Evolutionary conservation across 2,797 vertebrate genomes (phyloP).

Genomic region (Melanotaenia maccullochi): DNA sequence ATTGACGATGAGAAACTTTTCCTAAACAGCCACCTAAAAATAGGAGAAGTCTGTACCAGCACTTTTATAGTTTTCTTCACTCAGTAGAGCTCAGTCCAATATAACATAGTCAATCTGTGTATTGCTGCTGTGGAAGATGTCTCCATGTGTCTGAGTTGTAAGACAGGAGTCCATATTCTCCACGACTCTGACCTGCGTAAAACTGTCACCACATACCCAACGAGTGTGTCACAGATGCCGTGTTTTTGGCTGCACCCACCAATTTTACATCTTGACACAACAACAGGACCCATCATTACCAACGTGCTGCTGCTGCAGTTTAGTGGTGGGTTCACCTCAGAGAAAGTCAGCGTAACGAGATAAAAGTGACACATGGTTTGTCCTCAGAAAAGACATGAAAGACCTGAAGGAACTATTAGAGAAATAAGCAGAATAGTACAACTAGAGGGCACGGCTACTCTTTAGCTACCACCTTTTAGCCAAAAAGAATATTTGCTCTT

Average conservation of each 20-base stretch:
- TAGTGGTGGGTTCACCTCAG: slow-evolving; percentile 13
- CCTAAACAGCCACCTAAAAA: no score
- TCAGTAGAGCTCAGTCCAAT: no score
- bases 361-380: not conserved
- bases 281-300: slow-evolving; percentile 64
- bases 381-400: slow-evolving; percentile 10
- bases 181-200: slow-evolving; percentile 46
- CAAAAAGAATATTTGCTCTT: slow-evolving; percentile 52
- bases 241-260: slow-evolving; percentile 58
- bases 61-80: no score
- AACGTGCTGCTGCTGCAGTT: slow-evolving; percentile 60
- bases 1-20: no score
- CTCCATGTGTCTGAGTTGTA: not conserved
- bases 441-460: slow-evolving; percentile 55
- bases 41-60: no score
- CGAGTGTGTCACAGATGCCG: slow-evolving; percentile 51
- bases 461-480: slow-evolving; percentile 39
- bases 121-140: no score
- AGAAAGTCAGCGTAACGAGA: not conserved
- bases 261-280: slow-evolving; percentile 63
- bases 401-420: slow-evolving; percentile 11
- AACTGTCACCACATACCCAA: slow-evolving; percentile 55
- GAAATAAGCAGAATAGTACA: slow-evolving; percentile 25
- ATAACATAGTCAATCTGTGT: not conserved
- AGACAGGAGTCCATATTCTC: slow-evolving; percentile 25